phyloP scores from a whole-genome alignment of 92 coral and sea anemone species.

The Isaurus tuberculatus region DNA sequence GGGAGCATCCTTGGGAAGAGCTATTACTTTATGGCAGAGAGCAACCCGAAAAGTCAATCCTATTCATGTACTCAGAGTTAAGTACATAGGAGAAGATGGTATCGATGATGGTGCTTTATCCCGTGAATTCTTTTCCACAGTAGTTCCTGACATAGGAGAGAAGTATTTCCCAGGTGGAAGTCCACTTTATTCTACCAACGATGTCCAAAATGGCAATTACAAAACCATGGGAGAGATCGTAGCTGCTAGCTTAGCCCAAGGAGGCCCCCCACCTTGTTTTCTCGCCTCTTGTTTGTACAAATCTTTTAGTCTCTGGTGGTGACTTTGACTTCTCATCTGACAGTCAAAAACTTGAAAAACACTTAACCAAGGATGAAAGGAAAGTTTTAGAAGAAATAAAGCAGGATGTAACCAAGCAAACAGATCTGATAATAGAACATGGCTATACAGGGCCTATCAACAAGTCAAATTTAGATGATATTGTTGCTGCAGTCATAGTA shows the following conservation, averaged over 20 bases:
- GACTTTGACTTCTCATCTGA: constrained; percentile 10
- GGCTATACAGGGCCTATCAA: not conserved
- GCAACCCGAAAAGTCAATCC: not conserved
- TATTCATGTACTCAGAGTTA: not conserved
- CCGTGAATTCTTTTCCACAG: not conserved
- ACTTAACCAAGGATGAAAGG: not conserved
- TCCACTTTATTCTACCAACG: constrained; percentile 62
- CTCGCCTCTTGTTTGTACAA: constrained; percentile 60
- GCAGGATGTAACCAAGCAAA: not conserved
- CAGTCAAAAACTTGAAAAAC: not conserved
- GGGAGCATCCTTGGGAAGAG: constrained; percentile 6
- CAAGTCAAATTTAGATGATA: not conserved
- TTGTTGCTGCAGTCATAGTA: not conserved
- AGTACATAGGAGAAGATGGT: not conserved
- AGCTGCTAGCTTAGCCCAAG: constrained; percentile 65
- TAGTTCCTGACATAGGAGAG: constrained; percentile 35
- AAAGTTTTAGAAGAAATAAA: not conserved
- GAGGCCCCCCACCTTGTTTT: constrained; percentile 71
- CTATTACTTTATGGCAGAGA: constrained; percentile 8
- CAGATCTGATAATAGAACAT: not conserved
- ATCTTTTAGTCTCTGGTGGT: constrained; percentile 50
- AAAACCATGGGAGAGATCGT: constrained; percentile 66
- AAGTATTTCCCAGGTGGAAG: constrained; percentile 65
- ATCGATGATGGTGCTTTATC: not conserved
- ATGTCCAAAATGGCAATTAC: constrained; percentile 66